Percentiles rank a stretch among this genome's conserved stretches.
phyloP scores from a whole-genome alignment of 2,113 vertebrate genomes.

The Istiophorus platypterus region DNA sequence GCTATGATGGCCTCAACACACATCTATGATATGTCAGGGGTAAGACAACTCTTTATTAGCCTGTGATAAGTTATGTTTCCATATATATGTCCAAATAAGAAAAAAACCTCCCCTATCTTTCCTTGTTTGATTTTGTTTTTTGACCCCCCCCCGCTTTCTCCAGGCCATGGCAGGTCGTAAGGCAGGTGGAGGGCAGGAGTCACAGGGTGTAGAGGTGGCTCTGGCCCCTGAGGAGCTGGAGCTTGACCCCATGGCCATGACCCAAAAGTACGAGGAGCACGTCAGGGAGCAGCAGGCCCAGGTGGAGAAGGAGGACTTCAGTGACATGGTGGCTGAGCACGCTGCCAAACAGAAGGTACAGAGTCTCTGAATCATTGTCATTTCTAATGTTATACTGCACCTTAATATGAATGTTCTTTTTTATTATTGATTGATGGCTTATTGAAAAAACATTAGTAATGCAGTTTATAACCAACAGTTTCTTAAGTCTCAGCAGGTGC shows the following conservation, averaged over 20 bases:
- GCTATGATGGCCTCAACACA: slow-evolving; percentile 96
- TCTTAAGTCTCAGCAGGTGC: too few species aligned
- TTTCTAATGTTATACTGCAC: too few species aligned
- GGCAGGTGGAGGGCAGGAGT: slow-evolving; percentile 85
- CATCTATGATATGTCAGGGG: slow-evolving; percentile 91
- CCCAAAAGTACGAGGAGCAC: slow-evolving; percentile 93
- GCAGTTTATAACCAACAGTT: too few species aligned
- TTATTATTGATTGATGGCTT: too few species aligned
- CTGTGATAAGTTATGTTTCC: background rate
- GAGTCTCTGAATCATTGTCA: background rate
- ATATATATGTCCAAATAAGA: too few species aligned
- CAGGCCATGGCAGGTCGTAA: slow-evolving; percentile 87
- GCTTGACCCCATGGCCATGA: slow-evolving; percentile 94
- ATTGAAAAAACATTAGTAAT: too few species aligned
- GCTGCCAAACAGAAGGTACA: slow-evolving; percentile 95
- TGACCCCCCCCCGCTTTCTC: background rate
- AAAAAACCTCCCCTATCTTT: too few species aligned
- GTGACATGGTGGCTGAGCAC: slow-evolving; percentile 96
- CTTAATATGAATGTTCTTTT: too few species aligned
- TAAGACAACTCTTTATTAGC: slow-evolving; percentile 34
- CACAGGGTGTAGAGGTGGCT: slow-evolving; percentile 91
- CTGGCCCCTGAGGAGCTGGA: slow-evolving; percentile 94
- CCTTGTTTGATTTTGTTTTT: too few species aligned
- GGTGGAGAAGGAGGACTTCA: slow-evolving; percentile 96
- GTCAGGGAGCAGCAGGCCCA: slow-evolving; percentile 94